Base-by-base conservation (phyloP, 2,113 vertebrate species). In the Murina feae region DNA sequence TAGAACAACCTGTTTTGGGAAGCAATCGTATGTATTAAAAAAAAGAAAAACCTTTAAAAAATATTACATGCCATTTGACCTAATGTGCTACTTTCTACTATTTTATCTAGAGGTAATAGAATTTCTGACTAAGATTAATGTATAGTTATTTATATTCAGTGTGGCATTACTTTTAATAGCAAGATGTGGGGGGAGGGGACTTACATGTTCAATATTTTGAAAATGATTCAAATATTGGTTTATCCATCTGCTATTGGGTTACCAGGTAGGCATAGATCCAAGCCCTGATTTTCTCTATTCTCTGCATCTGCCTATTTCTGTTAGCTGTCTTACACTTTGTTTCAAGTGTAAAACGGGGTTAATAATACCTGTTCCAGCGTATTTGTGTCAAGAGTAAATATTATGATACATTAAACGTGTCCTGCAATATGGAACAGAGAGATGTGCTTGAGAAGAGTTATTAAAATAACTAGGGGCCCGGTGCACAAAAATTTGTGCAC, bases 61-160 rank as follows among this genome's bases (percentile, higher is more conserved):
- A 75, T 79, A 93, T 71, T 93, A 32, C 6, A 66, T 58, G 55
- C 4, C 9, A 28, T 94, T 93, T 95, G 49, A 86, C 69, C 71
- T 84, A 74, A 5, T 65, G 32, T 79, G 5, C n/a, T 92, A 39
- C 25, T 92, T 90, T 13, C 16, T 82, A 53, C 28, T 86, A 14
- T 63, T 90, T 47, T 83, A 63, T 39, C 68, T 51, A 71, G 53
- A 88, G 30, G 23, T 83, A 95, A 79, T 95, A 94, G 95, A 80
- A 86, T 72, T 72, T 68, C 55, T 87, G 90, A 81, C 69, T 91
- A 93, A 90, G 84, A 94, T 86, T 60, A 94, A 97, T 95, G 63
- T 35, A 58, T 28, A 76, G 14, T 32, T 93, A 37, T 60, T 32
- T 93, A 37, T 60, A 85, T 60, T 71, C 28, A 82, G 32, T 71